phyloP scores from a whole-genome alignment of 2,888 invertebrate species.

The Dasysyrphus tricinctus region DNA sequence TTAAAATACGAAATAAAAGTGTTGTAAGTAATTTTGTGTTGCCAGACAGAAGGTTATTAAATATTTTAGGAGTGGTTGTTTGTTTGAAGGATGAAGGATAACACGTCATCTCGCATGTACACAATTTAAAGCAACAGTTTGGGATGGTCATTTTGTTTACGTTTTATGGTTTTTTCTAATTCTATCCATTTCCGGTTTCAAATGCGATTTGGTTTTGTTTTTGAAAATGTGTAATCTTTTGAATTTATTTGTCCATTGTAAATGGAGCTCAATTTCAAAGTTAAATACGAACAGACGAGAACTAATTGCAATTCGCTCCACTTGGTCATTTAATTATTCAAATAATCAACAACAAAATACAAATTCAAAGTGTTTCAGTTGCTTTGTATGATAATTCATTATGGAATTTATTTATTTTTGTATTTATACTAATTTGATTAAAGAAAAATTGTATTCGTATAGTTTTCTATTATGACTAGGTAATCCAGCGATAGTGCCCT shows the following conservation, averaged over 20 bases:
- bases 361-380: not conserved
- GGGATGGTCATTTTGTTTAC: conserved; percentile 57
- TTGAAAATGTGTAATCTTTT: not conserved
- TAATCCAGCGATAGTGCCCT: not conserved
- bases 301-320: not conserved
- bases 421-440: not conserved
- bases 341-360: not conserved
- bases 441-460: not conserved
- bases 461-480: conserved; percentile 1
- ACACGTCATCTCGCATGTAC: not conserved
- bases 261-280: not conserved
- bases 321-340: conserved; percentile 1
- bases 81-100: not conserved
- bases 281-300: not conserved
- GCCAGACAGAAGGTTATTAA: not conserved
- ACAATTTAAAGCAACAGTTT: conserved; percentile 55
- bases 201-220: not conserved
- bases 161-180: conserved; percentile 7
- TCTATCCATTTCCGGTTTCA: not conserved
- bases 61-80: conserved; percentile 34
- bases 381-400: not conserved
- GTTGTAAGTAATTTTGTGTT: conserved; percentile 51
- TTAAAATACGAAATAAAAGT: conserved; percentile 76
- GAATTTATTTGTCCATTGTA: not conserved
- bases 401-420: not conserved